Evolutionary conservation across 2,888 invertebrate species (phyloP), one percentile per base, ranked within the genome.

Genomic region (Patella ulyssiponensis): DNA sequence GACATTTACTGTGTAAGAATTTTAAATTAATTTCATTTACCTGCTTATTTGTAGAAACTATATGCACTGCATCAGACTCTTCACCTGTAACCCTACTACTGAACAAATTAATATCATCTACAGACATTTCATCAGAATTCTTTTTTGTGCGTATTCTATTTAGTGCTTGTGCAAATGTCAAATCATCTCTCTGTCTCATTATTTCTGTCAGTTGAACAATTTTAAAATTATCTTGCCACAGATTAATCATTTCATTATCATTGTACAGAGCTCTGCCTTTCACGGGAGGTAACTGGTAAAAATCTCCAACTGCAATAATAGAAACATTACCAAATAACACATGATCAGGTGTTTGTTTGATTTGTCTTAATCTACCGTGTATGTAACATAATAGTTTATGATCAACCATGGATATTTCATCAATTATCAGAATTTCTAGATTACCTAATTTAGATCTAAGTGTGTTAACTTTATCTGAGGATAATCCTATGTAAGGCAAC

Each of bases 221-320:
- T 58, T 74, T 33, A 70, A 82, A 82, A 20, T 71, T 64, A 58
- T 77, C 79, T 69, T 58, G 56, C 79, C 82, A 82, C 11, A 80
- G 69, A 71, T 78, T 51, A 54, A 44, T 51, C 51, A 44, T 33
- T 54, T 15, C 27, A 58, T 58, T 70, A n/a, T 15, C 20, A 11
- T 58, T 70, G 70, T 27, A 73, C 20, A 73, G 56, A 51, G 23
- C n/a, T 71, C n/a, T 74, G 5, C 53, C 71, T 69, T 75, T 76
- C 3, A 80, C 80, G 20, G 81, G 80, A 20, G 77, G 58, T 27
- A 76, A 51, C 56, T 76, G 78, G 64, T 78, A 78, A 73, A 78
- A 78, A 33, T 78, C 78, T 23, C 75, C 78, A 44, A 44, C 44
- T 9, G 44, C 44, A 9, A 44, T 44, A 44, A 44, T 44, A 44